Evolutionary conservation across 2,113 vertebrate species (phyloP), one percentile per base, ranked within the genome.

Genomic region (Vidua macroura): DNA sequence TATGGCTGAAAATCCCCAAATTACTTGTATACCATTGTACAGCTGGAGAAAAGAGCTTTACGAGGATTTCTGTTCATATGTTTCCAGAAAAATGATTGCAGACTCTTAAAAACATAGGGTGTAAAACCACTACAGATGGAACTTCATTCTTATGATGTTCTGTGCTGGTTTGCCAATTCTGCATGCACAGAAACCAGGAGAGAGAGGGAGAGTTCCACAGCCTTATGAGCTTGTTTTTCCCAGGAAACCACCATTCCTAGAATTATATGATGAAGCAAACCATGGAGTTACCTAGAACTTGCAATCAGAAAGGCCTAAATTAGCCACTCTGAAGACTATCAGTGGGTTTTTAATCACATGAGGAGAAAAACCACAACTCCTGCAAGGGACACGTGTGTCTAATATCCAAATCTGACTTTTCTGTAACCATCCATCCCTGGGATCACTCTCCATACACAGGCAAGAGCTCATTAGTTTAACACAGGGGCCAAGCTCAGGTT

Each of bases 251-350:
- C 76, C 28, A 62, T 79, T 93, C 74, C 81, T 80, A 77, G 76
- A 95, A 74, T 28, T 67, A 14, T 46, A 52, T 66, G n/a, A 67
- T 2, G 3, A 69, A 67, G 56, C 41, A 95, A 93, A 95, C 85
- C 51, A 90, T 6, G 28, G 72, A 91, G 37, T 68, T 76, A 27
- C 62, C 44, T 12, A 46, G 41, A 92, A 88, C 58, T 62, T 87
- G 81, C 30, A 91, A 76, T 89, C 81, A 89, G 63, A 85, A 87
- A 69, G 30, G 74, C 48, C 80, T 80, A 74, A 96, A 70, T 85
- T 70, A 87, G 82, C 58, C 90, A 67, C 39, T 66, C 89, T 67
- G 67, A 73, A 83, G 43, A 76, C 21, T 55, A 23, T 55, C 52
- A 78, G 25, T 35, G 63, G n/a, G 39, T 43, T 89, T 84, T 91